phyloP scores from a whole-genome alignment of 2,113 vertebrate genomes.

The Peromyscus maniculatus region DNA sequence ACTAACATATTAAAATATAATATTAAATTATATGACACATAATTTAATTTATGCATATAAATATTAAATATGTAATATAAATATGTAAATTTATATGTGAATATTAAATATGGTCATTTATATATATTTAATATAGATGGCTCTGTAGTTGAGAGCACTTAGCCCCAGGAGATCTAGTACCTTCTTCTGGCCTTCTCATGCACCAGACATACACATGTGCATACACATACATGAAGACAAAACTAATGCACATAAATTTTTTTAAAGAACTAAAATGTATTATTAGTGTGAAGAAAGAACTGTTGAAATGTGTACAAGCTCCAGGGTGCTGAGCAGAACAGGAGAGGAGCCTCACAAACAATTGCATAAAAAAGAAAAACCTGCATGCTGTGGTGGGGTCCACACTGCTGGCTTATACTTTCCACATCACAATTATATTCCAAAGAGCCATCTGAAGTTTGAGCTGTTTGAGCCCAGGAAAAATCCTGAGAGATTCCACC shows the following conservation, averaged over 20 bases:
- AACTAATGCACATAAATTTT: no score
- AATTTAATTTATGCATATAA: no score
- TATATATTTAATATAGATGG: no score
- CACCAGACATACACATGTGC: background rate
- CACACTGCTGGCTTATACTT: background rate
- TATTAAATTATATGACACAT: no score
- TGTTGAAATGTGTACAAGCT: background rate
- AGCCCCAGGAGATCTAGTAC: background rate
- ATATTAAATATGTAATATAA: no score
- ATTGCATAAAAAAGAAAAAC: rapidly evolving
- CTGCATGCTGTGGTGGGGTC: rapidly evolving
- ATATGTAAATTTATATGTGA: no score
- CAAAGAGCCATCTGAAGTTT: background rate
- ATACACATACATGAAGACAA: background rate
- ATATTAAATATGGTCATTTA: no score
- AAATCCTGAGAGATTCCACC: background rate
- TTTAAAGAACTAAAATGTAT: background rate
- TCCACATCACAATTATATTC: background rate
- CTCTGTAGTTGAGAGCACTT: background rate
- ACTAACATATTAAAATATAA: no score
- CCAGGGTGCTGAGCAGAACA: background rate
- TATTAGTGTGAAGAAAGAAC: background rate
- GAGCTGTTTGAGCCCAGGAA: background rate
- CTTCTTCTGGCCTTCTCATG: background rate
- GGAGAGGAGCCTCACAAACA: background rate